Base-by-base conservation (phyloP, 64 coral and sea anemone genomes). In the Catalaphyllia jardinei region DNA sequence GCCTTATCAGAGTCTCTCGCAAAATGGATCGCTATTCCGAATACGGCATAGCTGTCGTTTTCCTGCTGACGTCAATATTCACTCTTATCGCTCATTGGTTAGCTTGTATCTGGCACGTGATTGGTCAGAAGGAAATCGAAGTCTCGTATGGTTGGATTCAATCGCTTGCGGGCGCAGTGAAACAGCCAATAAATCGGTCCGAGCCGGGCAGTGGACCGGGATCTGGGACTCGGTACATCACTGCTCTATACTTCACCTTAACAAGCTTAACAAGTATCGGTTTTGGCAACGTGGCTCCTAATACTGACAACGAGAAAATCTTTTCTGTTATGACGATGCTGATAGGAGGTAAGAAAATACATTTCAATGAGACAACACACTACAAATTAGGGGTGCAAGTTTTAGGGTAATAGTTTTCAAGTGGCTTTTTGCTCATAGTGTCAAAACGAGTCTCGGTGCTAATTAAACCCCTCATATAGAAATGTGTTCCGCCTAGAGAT, bases 1-100 rank as follows among this genome's bases (percentile, higher is more conserved):
- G 97, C 51, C 88, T 99, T 52, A 89, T 99, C 57, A 88, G 97
- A 65, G 97, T 99, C 5, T 94, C 91, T 19, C 88, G 97, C 22
- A 99, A 99, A 80, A 88, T 99, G 71, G 97, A 99, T 69, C 93
- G 97, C 49, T 99, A 99, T 67, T 99, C 97, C 19, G 97, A 99
- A 19, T 99, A 95, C 35, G 97, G 97, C 24, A 55, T 99, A 22
- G 97, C 97, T 31, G 93, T 95, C 1, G 78, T 99, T 27, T 87
- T 99, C 31, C 81, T 99, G 27, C 87, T 99, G 76, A 99, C 94
- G 18, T 87, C 90, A 13, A 63, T 95, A 19, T 99, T 99, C 35
- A 86, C 94, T 29, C 88, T 99, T 74, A 60, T 95, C 22, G 97
- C 97, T 62, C 97, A 99, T 87, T 99, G 97, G 97, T 67, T 99